Base-by-base conservation (phyloP, 2,113 vertebrate species). In the Pteronura brasiliensis region DNA sequence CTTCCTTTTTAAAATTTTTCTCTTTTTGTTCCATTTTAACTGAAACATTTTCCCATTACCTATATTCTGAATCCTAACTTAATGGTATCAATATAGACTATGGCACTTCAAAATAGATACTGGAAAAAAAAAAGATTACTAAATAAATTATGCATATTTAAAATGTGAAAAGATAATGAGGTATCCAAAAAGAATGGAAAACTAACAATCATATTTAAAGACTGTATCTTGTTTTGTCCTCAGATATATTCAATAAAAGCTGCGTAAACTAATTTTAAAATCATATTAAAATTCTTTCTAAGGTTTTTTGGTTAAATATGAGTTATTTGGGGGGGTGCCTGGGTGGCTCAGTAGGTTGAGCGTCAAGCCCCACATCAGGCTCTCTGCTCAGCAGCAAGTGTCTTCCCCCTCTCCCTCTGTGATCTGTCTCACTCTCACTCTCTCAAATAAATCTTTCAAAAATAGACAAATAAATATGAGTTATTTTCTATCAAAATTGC, bases 61-160 rank as follows among this genome's bases (percentile, higher is more conserved):
- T 86, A 27, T 17, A 39, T 44, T 76, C n/a, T 91, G 47, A 96
- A 67, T 65, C 49, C 34, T 85, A 90, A 94, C n/a, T 85, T 69
- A 65, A 97, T 83, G n/a, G 1, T 87, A n/a, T 79, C 79, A 83
- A 47, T 57, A 65, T 18, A 81, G n/a, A 83, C 0, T 31, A 96
- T 63, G 44, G 47, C 42, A 95, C 77, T 65, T 87, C 42, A 89
- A 97, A 96, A 95, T 31, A 90, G 49, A 86, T 23, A 7, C 29
- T 71, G 72, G 63, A 94, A 94, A 90, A 96, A 95, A 96, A 95
- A 94, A 95, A 44, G 21, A 76, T 20, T 85, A 39, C 25, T 80
- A 85, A 81, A 44, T 61, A 89, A 74, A 61, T 63, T 81, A 81
- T 93, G 44, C 13, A 89, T 76, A 85, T 29, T 92, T 57, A 94